Evolutionary conservation across 2,888 invertebrate genomes (phyloP), one percentile per base, ranked within the genome.

Genomic region (Ennomos erosarius): DNA sequence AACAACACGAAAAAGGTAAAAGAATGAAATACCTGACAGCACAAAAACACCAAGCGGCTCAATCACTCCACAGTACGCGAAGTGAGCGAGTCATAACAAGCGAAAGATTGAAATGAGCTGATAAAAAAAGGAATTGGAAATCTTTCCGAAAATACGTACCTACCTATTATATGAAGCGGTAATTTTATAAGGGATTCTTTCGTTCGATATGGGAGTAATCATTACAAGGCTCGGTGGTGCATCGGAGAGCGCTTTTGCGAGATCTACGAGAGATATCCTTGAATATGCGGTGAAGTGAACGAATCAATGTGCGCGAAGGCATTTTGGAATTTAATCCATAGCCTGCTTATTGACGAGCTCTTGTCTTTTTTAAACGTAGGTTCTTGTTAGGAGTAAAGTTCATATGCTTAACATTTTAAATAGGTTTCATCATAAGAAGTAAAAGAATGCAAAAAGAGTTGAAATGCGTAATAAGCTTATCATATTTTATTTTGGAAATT

Each of bases 101-200:
- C 85, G 80, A 78, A 82, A 90, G 90, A 91, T 92, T 87, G 84
- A 88, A 90, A 89, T 87, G 85, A 87, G 84, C 78, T 82, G 91
- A 92, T 92, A 90, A 87, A 26, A 71, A 71, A 76, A 49, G 62
- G 78, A 88, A 90, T 90, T 87, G 81, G 87, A 86, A 88, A 90
- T 89, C 87, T 90, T 84, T 84, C 88, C 90, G 81, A 91, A 91
- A 90, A 88, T 87, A 83, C 82, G 81, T 79, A 82, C 83, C 76
- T 80, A 82, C 82, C 81, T 85, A 88, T 88, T 90, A 90, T 90
- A 90, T 79, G 74, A 82, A 76, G 80, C 87, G 89, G 90, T 90
- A 85, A 90, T 91, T 87, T 87, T 85, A 78, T 78, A 88, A 90
- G 89, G 88, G 87, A 90, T 90, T 88, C 86, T 74, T 78, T 65